Evolutionary conservation across 1,140 invertebrate species (phyloP).

Genomic region (Cephus cinctus): DNA sequence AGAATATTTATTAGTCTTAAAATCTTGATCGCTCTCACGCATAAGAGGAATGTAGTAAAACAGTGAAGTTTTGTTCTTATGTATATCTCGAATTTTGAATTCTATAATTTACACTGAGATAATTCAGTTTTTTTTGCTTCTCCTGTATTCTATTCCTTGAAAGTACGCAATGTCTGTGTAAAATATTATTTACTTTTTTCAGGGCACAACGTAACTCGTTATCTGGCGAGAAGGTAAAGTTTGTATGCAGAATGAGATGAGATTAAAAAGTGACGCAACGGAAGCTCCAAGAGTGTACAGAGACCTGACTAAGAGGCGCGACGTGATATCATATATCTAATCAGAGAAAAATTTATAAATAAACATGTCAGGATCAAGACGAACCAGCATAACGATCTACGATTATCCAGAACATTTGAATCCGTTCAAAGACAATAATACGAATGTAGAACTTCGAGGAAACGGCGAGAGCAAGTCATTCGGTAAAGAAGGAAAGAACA

Average conservation of each 20-base stretch:
- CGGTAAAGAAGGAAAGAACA: constrained; percentile 40
- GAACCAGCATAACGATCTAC: constrained; percentile 55
- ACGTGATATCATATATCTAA: background rate
- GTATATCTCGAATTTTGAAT: too few relatives aligned
- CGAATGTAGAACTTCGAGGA: constrained; percentile 22
- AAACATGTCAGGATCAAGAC: constrained; percentile 41
- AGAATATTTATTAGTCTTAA: too few relatives aligned
- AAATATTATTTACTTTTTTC: background rate
- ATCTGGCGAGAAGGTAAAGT: background rate
- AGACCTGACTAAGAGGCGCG: constrained; percentile 4
- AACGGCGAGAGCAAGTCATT: constrained; percentile 28
- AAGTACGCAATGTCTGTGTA: too few relatives aligned
- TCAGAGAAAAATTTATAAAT: background rate
- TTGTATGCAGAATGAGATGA: constrained; percentile 16
- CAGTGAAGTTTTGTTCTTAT: too few relatives aligned
- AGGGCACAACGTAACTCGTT: background rate
- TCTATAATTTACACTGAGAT: too few relatives aligned
- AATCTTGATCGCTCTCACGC: too few relatives aligned
- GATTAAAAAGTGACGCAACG: constrained; percentile 19
- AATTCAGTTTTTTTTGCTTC: too few relatives aligned
- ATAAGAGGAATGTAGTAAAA: too few relatives aligned
- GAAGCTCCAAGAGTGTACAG: background rate
- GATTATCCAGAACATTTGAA: constrained; percentile 73
- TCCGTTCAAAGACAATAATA: constrained; percentile 66
- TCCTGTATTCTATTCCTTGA: too few relatives aligned